Conservation (phyloP, 2,113 vertebrate genomes). For the Zeus faber region DNA sequence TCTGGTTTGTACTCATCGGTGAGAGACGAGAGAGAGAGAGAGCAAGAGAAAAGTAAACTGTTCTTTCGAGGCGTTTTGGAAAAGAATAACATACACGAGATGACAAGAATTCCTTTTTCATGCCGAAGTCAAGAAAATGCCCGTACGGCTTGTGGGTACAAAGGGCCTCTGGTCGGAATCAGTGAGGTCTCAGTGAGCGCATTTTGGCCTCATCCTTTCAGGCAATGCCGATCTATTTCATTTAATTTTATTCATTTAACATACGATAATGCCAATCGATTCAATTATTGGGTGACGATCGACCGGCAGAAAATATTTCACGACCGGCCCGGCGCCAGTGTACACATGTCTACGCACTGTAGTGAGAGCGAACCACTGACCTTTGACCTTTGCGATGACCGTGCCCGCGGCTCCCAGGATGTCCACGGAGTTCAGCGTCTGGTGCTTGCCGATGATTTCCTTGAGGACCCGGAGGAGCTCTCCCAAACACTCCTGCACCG, state of each 20-base stretch:
- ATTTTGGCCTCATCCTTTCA: not conserved
- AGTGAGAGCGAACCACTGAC: conserved; percentile 69
- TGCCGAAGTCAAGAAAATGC: conserved; percentile 9
- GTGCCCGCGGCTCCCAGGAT: conserved; percentile 91
- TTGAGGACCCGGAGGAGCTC: conserved; percentile 88
- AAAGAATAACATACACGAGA: not conserved
- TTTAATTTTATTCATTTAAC: too few species aligned
- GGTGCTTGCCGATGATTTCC: conserved; percentile 89
- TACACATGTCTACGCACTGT: too few species aligned
- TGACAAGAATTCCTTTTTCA: not conserved
- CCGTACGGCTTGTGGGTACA: not conserved
- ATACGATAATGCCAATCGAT: too few species aligned
- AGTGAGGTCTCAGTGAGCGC: not conserved
- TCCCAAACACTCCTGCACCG: conserved; percentile 85
- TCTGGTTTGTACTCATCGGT: conserved; percentile 28
- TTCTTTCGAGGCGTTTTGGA: not conserved
- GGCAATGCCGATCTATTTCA: too few species aligned
- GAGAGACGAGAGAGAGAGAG: not conserved
- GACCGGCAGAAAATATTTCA: too few species aligned
- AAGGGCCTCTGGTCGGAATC: not conserved
- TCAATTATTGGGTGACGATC: too few species aligned
- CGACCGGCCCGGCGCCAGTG: too few species aligned
- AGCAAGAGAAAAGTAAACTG: not conserved
- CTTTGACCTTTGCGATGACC: conserved; percentile 95
- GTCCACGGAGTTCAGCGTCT: conserved; percentile 89